Base-by-base conservation (phyloP, 1,140 invertebrate genomes). In the Drosophila erecta region DNA sequence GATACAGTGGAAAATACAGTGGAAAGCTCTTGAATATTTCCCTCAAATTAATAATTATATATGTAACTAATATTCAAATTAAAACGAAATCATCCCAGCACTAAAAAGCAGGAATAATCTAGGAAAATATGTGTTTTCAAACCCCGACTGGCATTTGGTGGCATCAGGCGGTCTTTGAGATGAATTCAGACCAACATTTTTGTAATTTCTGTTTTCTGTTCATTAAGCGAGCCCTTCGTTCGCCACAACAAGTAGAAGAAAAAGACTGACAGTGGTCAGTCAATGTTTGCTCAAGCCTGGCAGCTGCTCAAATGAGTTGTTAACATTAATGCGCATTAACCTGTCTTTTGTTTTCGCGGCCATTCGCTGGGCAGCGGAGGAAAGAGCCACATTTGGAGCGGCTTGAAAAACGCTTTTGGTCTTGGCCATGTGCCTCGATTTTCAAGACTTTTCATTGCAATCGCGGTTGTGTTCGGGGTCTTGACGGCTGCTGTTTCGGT, bases 261-360 rank as follows among this genome's bases (percentile, higher is more conserved):
- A 15, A 27, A 47, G 47, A 41, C 57, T 27, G 46, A 46, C 64
- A 72, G 57, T 83, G 72, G 61, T 65, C 81, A 80, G 77, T 81
- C 64, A 81, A 46, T 57, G 64, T 84, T 69, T 73, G 57, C 43
- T 37, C 47, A 56, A 74, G 76, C 64, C 56, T 57, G 56, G 66
- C 44, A 70, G 58, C 73, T 77, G 62, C 46, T 50, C 62, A 51
- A 85, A 75, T 81, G 61, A 87, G 78, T 78, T 87, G 81, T 81
- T 79, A 70, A 83, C 79, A 75, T 79, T 78, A 83, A 70, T 58
- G 70, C 65, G 80, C 65, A 60, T 84, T 84, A 81, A 55, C 62
- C 72, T 76, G 79, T 62, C 58, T 75, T 54, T 70, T 71, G 74
- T 66, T 57, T 66, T 66, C 44, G 35, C 40, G 35, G 55, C 27